Conservation (phyloP, 2,113 vertebrate species). For the Cariama cristata region DNA sequence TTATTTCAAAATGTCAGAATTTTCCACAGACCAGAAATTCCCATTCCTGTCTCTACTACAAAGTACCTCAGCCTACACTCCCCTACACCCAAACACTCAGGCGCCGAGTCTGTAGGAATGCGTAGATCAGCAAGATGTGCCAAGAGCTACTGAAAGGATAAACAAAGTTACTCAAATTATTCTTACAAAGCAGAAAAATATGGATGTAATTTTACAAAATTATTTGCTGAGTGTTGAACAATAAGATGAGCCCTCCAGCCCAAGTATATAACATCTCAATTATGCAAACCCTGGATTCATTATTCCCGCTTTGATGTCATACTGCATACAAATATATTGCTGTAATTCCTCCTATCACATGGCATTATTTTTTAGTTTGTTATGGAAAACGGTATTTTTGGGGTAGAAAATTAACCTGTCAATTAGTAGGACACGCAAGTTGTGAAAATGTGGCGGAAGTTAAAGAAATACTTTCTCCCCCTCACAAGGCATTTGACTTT, state of each 20-base stretch:
- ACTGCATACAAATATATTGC: background rate
- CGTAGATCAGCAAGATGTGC: slow-evolving; percentile 10
- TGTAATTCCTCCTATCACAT: background rate
- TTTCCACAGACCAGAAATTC: slow-evolving; percentile 46
- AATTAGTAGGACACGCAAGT: background rate
- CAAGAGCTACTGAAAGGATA: background rate
- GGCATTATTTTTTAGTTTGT: background rate
- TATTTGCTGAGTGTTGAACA: slow-evolving; percentile 30
- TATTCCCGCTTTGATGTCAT: background rate
- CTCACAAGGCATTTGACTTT: fast-evolving
- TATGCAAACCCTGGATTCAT: background rate
- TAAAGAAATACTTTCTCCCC: background rate
- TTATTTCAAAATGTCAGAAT: slow-evolving; percentile 56
- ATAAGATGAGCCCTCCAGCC: background rate
- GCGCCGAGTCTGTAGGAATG: background rate
- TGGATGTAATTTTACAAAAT: background rate
- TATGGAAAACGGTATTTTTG: background rate
- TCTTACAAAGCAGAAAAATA: slow-evolving; percentile 51
- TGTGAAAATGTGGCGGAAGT: background rate
- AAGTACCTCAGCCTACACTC: background rate
- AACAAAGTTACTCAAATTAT: slow-evolving; percentile 45
- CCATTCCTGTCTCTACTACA: background rate
- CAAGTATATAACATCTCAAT: background rate
- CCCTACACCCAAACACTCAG: background rate
- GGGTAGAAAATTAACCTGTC: background rate